Percentiles rank a stretch among this genome's conserved stretches.
Evolutionary conservation across 1,140 invertebrate genomes (phyloP).

Genomic region (Lanistes nyassanus): DNA sequence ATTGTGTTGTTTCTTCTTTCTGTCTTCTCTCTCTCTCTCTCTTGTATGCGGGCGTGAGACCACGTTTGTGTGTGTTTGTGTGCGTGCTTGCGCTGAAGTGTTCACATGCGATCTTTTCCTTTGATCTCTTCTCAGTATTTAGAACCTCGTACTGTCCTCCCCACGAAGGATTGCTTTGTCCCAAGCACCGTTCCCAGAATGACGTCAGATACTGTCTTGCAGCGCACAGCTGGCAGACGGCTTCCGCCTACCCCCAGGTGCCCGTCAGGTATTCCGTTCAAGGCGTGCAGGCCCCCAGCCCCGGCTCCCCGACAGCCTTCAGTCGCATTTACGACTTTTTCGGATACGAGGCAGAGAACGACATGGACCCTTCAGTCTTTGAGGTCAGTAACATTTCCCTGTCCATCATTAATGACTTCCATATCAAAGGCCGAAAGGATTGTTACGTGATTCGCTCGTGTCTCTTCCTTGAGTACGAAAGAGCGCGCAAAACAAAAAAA

Average conservation of each 20-base stretch:
- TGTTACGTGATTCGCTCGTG: too few species aligned
- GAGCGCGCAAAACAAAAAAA: not conserved
- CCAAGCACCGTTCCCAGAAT: not conserved
- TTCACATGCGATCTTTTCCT: too few species aligned
- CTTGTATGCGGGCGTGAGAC: not conserved
- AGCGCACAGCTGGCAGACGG: constrained; percentile 28
- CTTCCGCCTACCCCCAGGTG: constrained; percentile 28
- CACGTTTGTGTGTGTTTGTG: too few species aligned
- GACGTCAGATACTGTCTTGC: not conserved
- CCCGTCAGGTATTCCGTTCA: constrained; percentile 35
- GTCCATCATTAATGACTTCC: too few species aligned
- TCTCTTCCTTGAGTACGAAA: not conserved
- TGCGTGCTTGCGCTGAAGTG: too few species aligned
- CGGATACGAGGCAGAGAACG: constrained; percentile 33
- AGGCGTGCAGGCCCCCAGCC: constrained; percentile 18
- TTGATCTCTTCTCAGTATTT: too few species aligned
- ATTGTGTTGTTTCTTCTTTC: not conserved
- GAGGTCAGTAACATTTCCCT: constrained; percentile 28
- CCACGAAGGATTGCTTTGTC: not conserved
- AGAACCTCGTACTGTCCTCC: too few species aligned
- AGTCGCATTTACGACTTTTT: constrained; percentile 38
- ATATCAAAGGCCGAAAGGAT: not conserved
- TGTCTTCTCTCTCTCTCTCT: constrained; percentile 5
- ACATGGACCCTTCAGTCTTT: constrained; percentile 29
- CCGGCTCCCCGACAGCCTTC: constrained; percentile 15